A percentile compares a stretch with the other conserved stretches of the same genome.
Conservation (phyloP, 2,888 invertebrate species). For the Cephalotes varians region DNA sequence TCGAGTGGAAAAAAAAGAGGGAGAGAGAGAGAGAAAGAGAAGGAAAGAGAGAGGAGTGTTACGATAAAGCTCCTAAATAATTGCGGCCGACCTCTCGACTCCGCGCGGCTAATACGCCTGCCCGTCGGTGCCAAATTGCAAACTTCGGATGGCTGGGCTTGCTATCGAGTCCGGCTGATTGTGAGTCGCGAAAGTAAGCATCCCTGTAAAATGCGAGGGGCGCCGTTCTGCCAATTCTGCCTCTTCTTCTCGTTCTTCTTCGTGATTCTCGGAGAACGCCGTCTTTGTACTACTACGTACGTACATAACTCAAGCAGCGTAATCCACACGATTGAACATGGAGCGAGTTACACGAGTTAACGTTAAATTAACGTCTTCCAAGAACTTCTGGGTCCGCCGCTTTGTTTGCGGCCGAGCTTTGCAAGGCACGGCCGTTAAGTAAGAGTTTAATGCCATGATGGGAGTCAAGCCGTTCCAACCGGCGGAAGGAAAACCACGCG, state of each 20-base stretch:
- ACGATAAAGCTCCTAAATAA: constrained; percentile 83
- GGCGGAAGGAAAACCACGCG: constrained; percentile 61
- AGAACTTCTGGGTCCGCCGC: background rate
- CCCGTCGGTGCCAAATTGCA: constrained; percentile 67
- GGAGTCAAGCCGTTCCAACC: constrained; percentile 45
- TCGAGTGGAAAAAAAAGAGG: constrained; percentile 68
- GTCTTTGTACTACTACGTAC: background rate
- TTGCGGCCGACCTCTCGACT: constrained; percentile 76
- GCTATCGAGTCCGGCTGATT: constrained; percentile 31
- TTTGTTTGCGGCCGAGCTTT: constrained; percentile 34
- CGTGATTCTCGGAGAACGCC: background rate
- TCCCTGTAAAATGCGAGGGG: background rate
- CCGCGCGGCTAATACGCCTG: constrained; percentile 73
- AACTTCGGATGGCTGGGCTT: constrained; percentile 54
- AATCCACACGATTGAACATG: constrained; percentile 1
- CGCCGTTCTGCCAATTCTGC: background rate
- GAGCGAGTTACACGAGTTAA: background rate
- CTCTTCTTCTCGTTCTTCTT: background rate
- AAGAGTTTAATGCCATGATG: constrained; percentile 47
- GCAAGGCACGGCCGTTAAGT: constrained; percentile 37
- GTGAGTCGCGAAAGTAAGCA: constrained; percentile 23
- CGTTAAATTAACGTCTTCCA: constrained; percentile 16
- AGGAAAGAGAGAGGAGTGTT: constrained; percentile 58
- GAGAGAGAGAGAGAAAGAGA: background rate
- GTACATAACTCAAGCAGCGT: background rate